Base-by-base conservation (phyloP, 2,113 vertebrate species). In the Halcyon senegalensis region DNA sequence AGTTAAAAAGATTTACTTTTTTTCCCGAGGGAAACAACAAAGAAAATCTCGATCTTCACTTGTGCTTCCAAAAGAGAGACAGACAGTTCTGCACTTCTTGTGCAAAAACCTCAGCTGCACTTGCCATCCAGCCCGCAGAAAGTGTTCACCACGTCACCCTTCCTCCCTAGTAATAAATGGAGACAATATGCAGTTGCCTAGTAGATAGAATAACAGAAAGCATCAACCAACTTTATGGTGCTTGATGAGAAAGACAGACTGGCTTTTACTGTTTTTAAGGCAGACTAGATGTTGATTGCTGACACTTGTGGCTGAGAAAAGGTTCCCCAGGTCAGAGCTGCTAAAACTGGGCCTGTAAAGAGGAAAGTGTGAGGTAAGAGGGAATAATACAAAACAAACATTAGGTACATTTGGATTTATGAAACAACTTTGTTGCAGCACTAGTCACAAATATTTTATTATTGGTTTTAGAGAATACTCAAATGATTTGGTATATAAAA, bases 361-460 rank as follows among this genome's bases (percentile, higher is more conserved):
- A 59, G 7, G 60, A 78, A 92, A 50, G 69, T 39, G 64, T 78
- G 79, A 90, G 56, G n/a, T 67, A 33, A 89, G 8, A 17, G 33
- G 14, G 50, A 90, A 95, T 87, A 96, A 93, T 30, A 20, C 44
- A 91, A 83, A 85, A 37, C 77, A 94, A 93, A 89, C n/a, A 31
- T 62, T 93, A 28, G 37, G 30, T 62, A 37, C 16, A 5, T 64
- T 56, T 5, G 8, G 16, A 55, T 80, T 83, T 67, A 46, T 92
- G 55, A 77, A 94, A 90, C 1, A 3, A 28, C 18, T 83, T 69
- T 81, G 24, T 70, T 81, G 90, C 56, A 77, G 55, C 30, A 63
- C 20, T 12, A 59, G 4, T 73, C 41, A 67, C 28, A 75, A 69
- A 33, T 1, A 18, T 56, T 76, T 94, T 2, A 1, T 35, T 74